Conservation (phyloP, 2,113 vertebrate species). For the Anguilla japonica region DNA sequence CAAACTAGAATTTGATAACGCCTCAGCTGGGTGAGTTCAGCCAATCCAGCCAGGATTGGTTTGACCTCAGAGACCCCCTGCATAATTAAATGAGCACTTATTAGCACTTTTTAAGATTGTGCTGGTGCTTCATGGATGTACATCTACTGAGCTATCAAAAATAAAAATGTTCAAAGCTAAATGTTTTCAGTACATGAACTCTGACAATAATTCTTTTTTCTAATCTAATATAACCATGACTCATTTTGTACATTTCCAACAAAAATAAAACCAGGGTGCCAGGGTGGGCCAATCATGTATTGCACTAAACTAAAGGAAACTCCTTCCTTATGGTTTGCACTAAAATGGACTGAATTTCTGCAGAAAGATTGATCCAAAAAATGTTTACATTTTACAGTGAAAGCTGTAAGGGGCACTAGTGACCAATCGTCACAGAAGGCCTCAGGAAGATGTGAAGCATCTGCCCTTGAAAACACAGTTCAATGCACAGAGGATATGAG, state of each 20-base stretch:
- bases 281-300: not conserved
- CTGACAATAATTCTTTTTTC: not conserved
- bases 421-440: not conserved
- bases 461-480: not conserved
- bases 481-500: not conserved
- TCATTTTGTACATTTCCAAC: not conserved
- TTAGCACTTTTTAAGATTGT: not conserved
- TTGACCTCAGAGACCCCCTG: not conserved
- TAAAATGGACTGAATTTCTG: not conserved
- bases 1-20: constrained; percentile 9
- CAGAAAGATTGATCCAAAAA: not conserved
- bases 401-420: not conserved
- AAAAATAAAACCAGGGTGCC: not conserved
- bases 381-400: not conserved
- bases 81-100: not conserved
- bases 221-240: not conserved
- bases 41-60: not conserved
- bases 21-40: not conserved
- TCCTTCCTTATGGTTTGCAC: too few species aligned
- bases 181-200: too few species aligned
- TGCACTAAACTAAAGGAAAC: too few species aligned
- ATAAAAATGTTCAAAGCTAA: too few species aligned
- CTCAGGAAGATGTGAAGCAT: not conserved
- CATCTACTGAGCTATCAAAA: not conserved
- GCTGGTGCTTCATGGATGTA: not conserved